Base-by-base conservation (phyloP, 1,140 invertebrate genomes). In the Ceratosolen fusciceps region DNA sequence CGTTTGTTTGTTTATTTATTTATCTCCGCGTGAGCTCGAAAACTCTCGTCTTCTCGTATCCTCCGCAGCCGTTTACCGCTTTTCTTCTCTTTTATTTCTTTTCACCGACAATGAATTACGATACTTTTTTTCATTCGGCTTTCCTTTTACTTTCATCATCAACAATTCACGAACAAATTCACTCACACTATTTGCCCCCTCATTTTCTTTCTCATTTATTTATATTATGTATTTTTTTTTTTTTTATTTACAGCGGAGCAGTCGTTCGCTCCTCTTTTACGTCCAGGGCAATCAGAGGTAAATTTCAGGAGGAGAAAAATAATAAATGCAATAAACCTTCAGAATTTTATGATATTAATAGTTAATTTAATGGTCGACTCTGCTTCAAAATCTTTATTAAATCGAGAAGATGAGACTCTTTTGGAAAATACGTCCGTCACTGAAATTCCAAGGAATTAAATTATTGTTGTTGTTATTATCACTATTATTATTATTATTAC, bases 71-170 rank as follows among this genome's bases (percentile, higher is more conserved):
- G 24, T 76, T 62, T 68, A 56, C 47, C 47, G 16, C 49, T 49
- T 65, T 74, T 31, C 37, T 47, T 58, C 65, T 39, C 39, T 39
- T 49, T 76, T n/a, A 3, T 26, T 52, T 43, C 31, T 81, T 71
- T 65, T 56, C 43, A 70, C 58, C 43, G 31, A 29, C 7, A 21
- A 49, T 19, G 62, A 58, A 47, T 49, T 29, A 74, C 39, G 26
- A 75, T 52, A 67, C 58, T 54, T 75, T n/a, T n/a, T n/a, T n/a
- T 52, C 65, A 75, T 75, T 75, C 39, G 67, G 29, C 49, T 56
- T 24, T 19, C 10, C 43, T 49, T 31, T 43, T 26, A 49, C n/a
- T 43, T 49, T 70, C 19, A 43, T 49, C 43, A 43, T 26, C 24
- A n/a, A 39, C 1, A 19, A 67, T 67, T 9, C 31, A 26, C 19